Evolutionary conservation across 2,888 invertebrate species (phyloP).

Genomic region (Ferdinandea cuprea): DNA sequence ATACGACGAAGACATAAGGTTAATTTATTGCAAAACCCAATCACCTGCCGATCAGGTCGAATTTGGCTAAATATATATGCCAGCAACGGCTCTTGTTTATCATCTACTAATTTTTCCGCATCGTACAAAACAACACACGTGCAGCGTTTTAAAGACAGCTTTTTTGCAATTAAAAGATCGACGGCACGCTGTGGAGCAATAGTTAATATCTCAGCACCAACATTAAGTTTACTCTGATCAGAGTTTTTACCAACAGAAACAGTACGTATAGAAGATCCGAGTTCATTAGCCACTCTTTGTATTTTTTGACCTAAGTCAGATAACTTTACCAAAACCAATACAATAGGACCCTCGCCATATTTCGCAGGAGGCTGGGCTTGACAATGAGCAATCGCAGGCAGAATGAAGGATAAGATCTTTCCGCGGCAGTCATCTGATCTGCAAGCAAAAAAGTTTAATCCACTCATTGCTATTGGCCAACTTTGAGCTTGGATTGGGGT

Average conservation of each 20-base stretch:
- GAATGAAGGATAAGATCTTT: constrained; percentile 88
- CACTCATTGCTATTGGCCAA: constrained; percentile 92
- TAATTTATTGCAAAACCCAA: constrained; percentile 99
- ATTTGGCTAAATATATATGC: constrained; percentile 96
- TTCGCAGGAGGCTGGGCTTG: constrained; percentile 88
- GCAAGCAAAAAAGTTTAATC: constrained; percentile 90
- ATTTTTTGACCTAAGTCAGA: constrained; percentile 92
- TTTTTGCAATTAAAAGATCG: constrained; percentile 91
- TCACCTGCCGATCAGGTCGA: constrained; percentile 95
- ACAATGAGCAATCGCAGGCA: constrained; percentile 92
- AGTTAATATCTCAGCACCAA: constrained; percentile 93
- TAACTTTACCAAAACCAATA: constrained; percentile 89
- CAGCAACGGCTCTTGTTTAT: constrained; percentile 98
- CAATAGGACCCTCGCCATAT: constrained; percentile 91
- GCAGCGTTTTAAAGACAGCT: constrained; percentile 89
- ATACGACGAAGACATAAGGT: constrained; percentile 96
- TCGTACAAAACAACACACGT: constrained; percentile 95
- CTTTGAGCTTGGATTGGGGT: constrained; percentile 92
- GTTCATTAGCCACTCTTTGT: constrained; percentile 90
- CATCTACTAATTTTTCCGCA: constrained; percentile 97
- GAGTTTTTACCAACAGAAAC: constrained; percentile 92
- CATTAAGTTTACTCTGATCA: constrained; percentile 89
- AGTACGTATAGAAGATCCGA: constrained; percentile 90
- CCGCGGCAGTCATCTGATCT: constrained; percentile 91
- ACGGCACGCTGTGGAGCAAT: constrained; percentile 94